Base-by-base conservation (phyloP, 2,113 vertebrate species). In the Pseudopipra pipra region DNA sequence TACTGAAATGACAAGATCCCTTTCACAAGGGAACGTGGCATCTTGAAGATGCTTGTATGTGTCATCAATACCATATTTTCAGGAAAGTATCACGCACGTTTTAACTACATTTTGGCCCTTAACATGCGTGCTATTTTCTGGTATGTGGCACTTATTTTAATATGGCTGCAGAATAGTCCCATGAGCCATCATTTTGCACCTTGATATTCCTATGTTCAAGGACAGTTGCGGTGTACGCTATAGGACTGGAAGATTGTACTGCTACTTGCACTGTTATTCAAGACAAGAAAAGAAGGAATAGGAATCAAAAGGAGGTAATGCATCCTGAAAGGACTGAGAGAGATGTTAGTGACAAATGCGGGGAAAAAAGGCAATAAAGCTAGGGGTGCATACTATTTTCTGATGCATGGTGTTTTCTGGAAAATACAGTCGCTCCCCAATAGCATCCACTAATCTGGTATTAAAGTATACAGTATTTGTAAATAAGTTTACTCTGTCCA, bases 1-100 rank as follows among this genome's bases (percentile, higher is more conserved):
- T 97, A 99, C 99, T 4, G 99, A 99, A 97, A 99, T 99, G 98
- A 99, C 98, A 82, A 98, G 99, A 77, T 99, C 99, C 51, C 98
- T 99, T 71, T 99, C 99, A 94, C 99, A 99, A 93, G 99, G 98
- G 96, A 98, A 98, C 2, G 12, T 98, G 95, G 95, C 98, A 33
- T 97, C 98, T 94, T 98, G 98, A 98, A 83, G 92, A 87, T 44
- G 22, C 19, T 76, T 79, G 14, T 58, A 24, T 1, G 12, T 84
- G 87, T 96, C 66, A 93, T 96, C 82, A 56, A 44, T 96, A 83
- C 92, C n/a, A n/a, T 82, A 43, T 86, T 95, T 95, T 91, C 85
- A 63, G 96, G 96, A 96, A 96, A 96, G 90, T 91, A 95, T 95
- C 75, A 66, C 68, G 85, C 96, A 95, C 97, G 97, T 97, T 97